Base-by-base conservation (phyloP, 1,140 invertebrate genomes). In the Anoplolepis gracilipes region DNA sequence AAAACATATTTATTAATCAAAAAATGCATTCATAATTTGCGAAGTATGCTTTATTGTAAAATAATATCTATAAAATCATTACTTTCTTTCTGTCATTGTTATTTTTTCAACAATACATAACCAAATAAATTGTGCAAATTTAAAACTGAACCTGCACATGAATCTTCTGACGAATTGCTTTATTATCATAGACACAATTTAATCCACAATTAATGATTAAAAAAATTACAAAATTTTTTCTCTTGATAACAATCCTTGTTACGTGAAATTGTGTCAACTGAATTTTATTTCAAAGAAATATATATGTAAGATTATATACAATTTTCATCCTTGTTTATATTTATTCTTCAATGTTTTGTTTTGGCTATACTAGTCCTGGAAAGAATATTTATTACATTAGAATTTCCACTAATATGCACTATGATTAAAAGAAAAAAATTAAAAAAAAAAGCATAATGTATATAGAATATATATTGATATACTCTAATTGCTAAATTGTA, bases 291-390 rank as follows among this genome's bases (percentile, higher is more conserved):
- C 19, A 25, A 46, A 22, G 46, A 64, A 36, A 59, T 88, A 61
- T 6, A 73, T 49, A n/a, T 33, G 55, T 62, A 49, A 62, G 85
- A 61, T 88, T 90, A 87, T 90, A 77, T 89, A 85, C 88, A 89
- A 79, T 39, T 62, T 30, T 75, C 6, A 64, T 75, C 28, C 36
- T 57, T 82, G 33, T 25, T 46, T 46, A 7, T 1, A 4, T 76
- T 55, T 61, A 55, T 22, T 22, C 64, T 62, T 33, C 42, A 93
- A 79, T 92, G 92, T 65, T 93, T 93, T 1, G 87, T 92, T 75
- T 94, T 94, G 1, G 93, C 93, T 91, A 94, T 94, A 73, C 88
- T 93, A 67, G 93, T 90, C 81, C 93, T 94, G 88, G 55, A 93
- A 93, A 87, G 73, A 87, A 88, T 73, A 87, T 53, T 46, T 33